Base-by-base conservation (phyloP, 2,888 invertebrate species). In the Amorpha juglandis region DNA sequence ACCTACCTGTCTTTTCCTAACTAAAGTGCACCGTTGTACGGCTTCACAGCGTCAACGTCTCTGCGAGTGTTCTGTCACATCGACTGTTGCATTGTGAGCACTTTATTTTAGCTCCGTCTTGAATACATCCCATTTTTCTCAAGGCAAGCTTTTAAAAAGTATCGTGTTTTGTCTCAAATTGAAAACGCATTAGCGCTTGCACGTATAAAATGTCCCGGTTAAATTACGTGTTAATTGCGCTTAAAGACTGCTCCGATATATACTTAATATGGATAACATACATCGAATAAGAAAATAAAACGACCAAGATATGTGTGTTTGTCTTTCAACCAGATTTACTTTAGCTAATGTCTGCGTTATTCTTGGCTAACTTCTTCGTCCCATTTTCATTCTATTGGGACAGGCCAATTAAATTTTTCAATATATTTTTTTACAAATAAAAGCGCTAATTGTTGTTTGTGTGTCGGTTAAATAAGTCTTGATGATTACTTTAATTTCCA, bases 401-500 rank as follows among this genome's bases (percentile, higher is more conserved):
- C 58, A 16, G 3, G 35, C 55, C 38, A 19, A 58, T 48, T 33
- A 48, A n/a, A 63, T 47, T 48, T n/a, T 48, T 45, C 27, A 11
- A n/a, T 27, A n/a, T 27, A 48, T 33, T 63, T n/a, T 48, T 63
- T 33, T 58, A 58, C 19, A 14, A 2, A 38, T 47, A 48, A 55
- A 33, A 16, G 47, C n/a, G 2, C 45, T 33, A 64, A 19, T 64
- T 16, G 27, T n/a, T 33, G 19, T 86, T 88, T 87, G 81, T 82
- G 80, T 83, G 80, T 75, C 79, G 79, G 81, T 86, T 87, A 86
- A n/a, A 88, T 90, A 86, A 87, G 87, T 86, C 83, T 86, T 84
- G 89, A 89, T 89, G 88, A 90, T 91, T 88, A 84, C 89, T 90
- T 90, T 89, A 90, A 91, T 91, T 91, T 87, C 86, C 88, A 86